Base-by-base conservation (phyloP, 2,113 vertebrate species). In the Brachyhypopomus gauderio region DNA sequence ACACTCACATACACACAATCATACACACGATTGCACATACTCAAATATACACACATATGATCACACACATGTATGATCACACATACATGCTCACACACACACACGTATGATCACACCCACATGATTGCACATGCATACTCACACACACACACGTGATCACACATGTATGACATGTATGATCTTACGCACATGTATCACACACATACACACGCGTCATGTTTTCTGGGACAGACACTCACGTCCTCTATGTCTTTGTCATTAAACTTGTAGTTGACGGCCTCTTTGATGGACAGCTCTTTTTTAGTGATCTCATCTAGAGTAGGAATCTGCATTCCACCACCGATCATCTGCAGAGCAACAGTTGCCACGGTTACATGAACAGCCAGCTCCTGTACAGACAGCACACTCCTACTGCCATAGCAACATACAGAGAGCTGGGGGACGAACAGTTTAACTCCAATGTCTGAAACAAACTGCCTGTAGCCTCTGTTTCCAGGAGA, bases 191-290 rank as follows among this genome's bases (percentile, higher is more conserved):
- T n/a, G n/a, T n/a, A n/a, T n/a, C n/a, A n/a, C n/a, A n/a, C n/a
- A n/a, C n/a, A n/a, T n/a, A n/a, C 38, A 23, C 11, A 20, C 2
- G 12, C 20, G 14, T 5, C 22, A 17, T 62, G 14, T 27, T 41
- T 16, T 38, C 27, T 4, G 8, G 16, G 14, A 4, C 1, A 5
- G 27, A 45, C 1, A 87, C 94, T 92, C 88, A 98, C 97, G 91
- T 99, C 97, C 79, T 99, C 98, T 74, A 99, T 99, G 89, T 99
- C 97, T 91, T 98, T 97, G 87, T 99, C 98, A 48, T 99, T 99
- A 86, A 99, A 99, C 88, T 99, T 99, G 88, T 98, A 96, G 90
- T 99, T 98, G 84, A 98, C 91, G 19, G 98, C 97, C 90, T 99
- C 97, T 94, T 99, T 99, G 92, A 99, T 99, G 85, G 96, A 95